Evolutionary conservation across 1,140 invertebrate species (phyloP).

Genomic region (Neodiprion fabricii): DNA sequence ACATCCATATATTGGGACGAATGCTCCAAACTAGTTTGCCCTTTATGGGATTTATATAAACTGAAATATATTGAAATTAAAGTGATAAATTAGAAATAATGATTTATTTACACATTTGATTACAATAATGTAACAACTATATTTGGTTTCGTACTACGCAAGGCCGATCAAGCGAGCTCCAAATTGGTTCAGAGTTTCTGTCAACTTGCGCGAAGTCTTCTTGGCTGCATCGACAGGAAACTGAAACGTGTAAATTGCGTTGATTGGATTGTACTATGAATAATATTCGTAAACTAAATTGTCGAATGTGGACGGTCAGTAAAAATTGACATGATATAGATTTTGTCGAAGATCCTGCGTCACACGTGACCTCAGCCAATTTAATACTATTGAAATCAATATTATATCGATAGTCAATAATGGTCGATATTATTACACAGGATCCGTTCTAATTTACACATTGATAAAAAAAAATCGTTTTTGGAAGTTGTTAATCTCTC

Average conservation of each 20-base stretch:
- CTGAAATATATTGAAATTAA: neutral
- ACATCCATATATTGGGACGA: neutral
- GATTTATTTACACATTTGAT: slow-evolving; percentile 5
- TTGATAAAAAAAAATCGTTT: no score
- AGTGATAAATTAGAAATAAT: neutral
- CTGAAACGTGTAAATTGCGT: slow-evolving; percentile 45
- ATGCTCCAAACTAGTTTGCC: neutral
- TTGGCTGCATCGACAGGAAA: slow-evolving; percentile 59
- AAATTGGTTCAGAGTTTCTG: slow-evolving; percentile 61
- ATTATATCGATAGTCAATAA: no score
- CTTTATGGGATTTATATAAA: no score
- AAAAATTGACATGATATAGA: no score
- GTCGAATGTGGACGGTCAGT: neutral
- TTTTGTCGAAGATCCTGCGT: no score
- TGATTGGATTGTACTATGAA: neutral
- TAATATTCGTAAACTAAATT: neutral
- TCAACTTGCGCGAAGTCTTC: slow-evolving; percentile 59
- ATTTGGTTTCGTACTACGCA: slow-evolving; percentile 35
- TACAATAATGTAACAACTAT: slow-evolving; percentile 1
- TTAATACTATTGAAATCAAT: no score
- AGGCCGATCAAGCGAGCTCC: slow-evolving; percentile 65
- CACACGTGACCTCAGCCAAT: no score
- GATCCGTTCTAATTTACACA: no score
- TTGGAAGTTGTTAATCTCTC: no score
- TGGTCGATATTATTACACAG: no score